These are phyloP conservation scores for Dromaius novaehollandiae DNA, from an alignment of 2,113 vertebrate genomes.

Conservation along the genomic window DNA sequence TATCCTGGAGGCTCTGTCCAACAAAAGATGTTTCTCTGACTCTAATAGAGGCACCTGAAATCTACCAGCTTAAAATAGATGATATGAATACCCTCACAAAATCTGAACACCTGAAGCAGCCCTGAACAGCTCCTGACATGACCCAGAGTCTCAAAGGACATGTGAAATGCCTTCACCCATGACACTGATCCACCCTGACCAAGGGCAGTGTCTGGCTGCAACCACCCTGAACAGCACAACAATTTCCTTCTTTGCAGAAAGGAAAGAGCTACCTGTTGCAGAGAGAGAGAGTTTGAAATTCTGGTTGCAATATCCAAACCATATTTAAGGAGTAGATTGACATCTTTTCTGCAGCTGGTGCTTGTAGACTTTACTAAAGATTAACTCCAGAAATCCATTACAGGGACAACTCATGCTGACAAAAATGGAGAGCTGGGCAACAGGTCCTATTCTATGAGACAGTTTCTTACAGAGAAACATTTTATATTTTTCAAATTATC, in stretches of 20 bases:
- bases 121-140: neutral
- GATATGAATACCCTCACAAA: neutral
- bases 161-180: too few relatives aligned
- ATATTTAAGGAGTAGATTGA: neutral
- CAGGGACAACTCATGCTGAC: neutral
- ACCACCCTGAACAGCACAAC: neutral
- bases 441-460: neutral
- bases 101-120: neutral
- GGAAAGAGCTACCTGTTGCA: neutral
- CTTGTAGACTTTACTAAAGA: neutral
- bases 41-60: neutral
- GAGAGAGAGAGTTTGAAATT: neutral
- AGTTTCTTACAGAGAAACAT: neutral
- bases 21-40: neutral
- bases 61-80: neutral
- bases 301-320: neutral
- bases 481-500: neutral
- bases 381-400: neutral
- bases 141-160: neutral
- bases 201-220: fast-evolving
- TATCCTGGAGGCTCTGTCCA: neutral
- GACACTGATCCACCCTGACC: neutral
- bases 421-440: neutral
- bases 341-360: neutral
- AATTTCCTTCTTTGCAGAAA: neutral